Conservation (phyloP, 92 coral and sea anemone genomes). For the Ricordea florida region DNA sequence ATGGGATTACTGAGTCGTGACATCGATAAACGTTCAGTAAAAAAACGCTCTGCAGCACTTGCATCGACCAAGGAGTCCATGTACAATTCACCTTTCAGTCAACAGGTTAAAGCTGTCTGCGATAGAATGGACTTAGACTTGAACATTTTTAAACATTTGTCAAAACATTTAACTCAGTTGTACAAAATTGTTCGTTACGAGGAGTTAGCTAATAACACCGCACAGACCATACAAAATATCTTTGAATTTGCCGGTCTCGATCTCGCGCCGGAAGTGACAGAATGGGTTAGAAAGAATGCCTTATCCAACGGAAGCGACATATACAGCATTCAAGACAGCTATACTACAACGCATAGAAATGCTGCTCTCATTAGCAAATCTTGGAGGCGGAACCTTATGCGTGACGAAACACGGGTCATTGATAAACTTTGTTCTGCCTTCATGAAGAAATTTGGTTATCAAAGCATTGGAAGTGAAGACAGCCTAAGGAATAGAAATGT, state of each 20-base stretch:
- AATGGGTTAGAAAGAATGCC: conserved; percentile 17
- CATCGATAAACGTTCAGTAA: no score
- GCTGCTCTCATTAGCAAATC: neutral
- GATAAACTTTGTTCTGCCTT: conserved; percentile 31
- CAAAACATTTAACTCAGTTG: neutral
- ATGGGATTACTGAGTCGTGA: neutral
- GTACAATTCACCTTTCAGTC: neutral
- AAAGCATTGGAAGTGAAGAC: neutral
- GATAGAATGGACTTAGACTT: conserved; percentile 29
- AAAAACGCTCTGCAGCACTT: no score
- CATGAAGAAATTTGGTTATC: conserved; percentile 40
- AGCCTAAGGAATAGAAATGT: neutral
- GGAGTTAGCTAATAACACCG: conserved; percentile 22
- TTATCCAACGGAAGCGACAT: neutral
- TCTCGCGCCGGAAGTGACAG: conserved; percentile 13
- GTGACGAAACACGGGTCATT: neutral
- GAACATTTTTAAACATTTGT: neutral
- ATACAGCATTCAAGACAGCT: neutral
- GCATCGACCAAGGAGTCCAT: no score
- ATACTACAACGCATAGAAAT: neutral
- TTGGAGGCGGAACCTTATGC: conserved; percentile 25
- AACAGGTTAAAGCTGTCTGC: conserved; percentile 40
- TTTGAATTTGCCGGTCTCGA: conserved; percentile 46
- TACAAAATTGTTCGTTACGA: conserved; percentile 56
- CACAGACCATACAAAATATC: conserved; percentile 11